Evolutionary conservation across 1,140 invertebrate species (phyloP), one percentile per base, ranked within the genome.

Genomic region (Cotesia vestalis): DNA sequence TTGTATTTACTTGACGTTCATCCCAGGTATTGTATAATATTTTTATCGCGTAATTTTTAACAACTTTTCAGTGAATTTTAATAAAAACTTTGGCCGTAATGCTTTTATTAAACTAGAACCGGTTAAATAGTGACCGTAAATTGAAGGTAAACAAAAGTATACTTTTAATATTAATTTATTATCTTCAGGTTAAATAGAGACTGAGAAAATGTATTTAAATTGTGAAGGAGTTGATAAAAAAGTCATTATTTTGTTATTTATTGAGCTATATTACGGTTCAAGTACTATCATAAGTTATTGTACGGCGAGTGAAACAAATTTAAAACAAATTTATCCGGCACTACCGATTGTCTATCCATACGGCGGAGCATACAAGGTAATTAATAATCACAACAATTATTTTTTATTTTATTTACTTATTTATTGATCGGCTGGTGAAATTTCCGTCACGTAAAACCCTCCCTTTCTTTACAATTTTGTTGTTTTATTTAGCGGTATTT

Each of bases 301-400:
- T 8, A 46, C 40, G 17, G 20, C 12, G 34, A 40, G 46, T 34
- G 66, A 63, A 40, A 72, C 53, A 20, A 72, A 8, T n/a, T 12
- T 35, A 34, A 36, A 73, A 38, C 46, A 80, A 61, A 53, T 75
- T 17, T 72, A 77, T 66, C 69, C 79, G 1, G 81, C 81, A 5
- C 81, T 81, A 1, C 81, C 82, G 1, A 68, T 86, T 27, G 78
- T 85, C 57, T 84, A 81, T 62, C 84, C 84, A 17, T 81, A 75
- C 38, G 83, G 84, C 35, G 84, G 83, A 38, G 82, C 69, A 60
- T 71, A 84, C 11, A 86, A 86, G 84, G 85, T 86, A 79, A 55
- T 17, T 62, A 11, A 51, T 46, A 27, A 27, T 27, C 27, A 27
- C 27, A 27, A 27, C 27, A 27, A 27, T 27, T 1, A 27, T 27